These are phyloP conservation scores for Sarcophaga variegata DNA, from an alignment of 2,888 invertebrate genomes.

Conservation along the genomic window DNA sequence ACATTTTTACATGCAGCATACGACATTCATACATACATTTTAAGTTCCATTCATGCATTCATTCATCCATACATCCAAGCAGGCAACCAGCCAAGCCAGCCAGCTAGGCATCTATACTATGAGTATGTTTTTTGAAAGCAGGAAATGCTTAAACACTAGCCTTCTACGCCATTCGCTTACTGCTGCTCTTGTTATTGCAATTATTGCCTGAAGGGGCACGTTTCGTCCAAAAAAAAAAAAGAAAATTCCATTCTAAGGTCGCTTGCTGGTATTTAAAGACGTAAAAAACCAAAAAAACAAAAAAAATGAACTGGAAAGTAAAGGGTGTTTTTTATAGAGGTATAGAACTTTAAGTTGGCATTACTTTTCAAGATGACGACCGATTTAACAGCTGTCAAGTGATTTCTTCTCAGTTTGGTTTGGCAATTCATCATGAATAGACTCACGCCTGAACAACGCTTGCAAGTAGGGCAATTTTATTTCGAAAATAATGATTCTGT, in stretches of 20 bases:
- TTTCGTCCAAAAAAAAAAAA: background rate
- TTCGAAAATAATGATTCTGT: no score
- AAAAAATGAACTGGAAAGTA: conserved; percentile 15
- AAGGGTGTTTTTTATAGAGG: no score
- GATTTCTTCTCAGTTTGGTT: no score
- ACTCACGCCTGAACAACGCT: no score
- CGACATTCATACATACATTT: conserved; percentile 18
- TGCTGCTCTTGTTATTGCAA: conserved; percentile 19
- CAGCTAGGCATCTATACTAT: no score
- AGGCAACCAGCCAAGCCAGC: no score
- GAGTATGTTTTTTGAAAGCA: conserved; percentile 39
- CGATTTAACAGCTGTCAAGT: no score
- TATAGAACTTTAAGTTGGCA: no score
- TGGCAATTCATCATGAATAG: no score
- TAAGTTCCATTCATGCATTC: background rate
- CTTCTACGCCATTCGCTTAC: background rate
- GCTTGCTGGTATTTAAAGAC: background rate
- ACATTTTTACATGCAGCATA: conserved; percentile 12
- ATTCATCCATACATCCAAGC: background rate
- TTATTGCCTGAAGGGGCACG: conserved; percentile 7
- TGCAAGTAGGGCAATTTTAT: no score
- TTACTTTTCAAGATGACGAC: no score
- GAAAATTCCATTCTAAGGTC: conserved; percentile 62
- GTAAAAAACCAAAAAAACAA: background rate
- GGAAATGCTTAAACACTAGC: conserved; percentile 60